Base-by-base conservation (phyloP, 2,113 vertebrate genomes). In the Elephas maximus region DNA sequence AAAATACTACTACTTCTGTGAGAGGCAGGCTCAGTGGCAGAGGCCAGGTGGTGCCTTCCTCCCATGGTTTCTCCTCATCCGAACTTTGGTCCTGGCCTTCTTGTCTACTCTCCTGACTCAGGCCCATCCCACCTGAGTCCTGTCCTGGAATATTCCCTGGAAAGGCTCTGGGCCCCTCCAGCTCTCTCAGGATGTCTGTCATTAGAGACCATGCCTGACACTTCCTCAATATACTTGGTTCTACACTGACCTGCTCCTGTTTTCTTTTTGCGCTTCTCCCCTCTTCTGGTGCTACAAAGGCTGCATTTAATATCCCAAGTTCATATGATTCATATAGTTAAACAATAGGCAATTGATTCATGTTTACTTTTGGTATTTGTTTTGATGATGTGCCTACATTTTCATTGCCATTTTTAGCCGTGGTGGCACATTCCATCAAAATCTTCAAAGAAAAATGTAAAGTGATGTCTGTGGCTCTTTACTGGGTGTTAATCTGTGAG, bases 131-230 rank as follows among this genome's bases (percentile, higher is more conserved):
- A 18, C 33, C 28, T 14, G 62, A 53, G 18, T 11, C 28, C 41
- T 57, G 4, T 28, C 44, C 44, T 77, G 48, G 10, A 21, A 26
- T 11, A 24, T 14, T 74, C 30, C 67, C 41, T 45, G 15, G 53
- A 76, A 76, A 30, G 33, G 17, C 53, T 6, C 44, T 11, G 5
- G 15, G 10, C 24, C 28, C 69, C 48, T 67, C 30, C 18, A 24
- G 8, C n/a, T 82, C 26, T 1, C 48, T 82, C 28, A 37, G 0
- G 26, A 30, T 10, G 1, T 41, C n/a, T 5, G 2, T 18, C 33
- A 24, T 9, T 8, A 33, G 37, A 82, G 33, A 8, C 37, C 9
- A 14, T 21, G 30, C 21, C 28, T 2, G 1, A 17, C 4, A 2
- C 44, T 20, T 30, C n/a, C 45, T 69, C 57, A 30, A n/a, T 8